Evolutionary conservation across 1,140 invertebrate species (phyloP).

Genomic region (Piezodorus guildinii): DNA sequence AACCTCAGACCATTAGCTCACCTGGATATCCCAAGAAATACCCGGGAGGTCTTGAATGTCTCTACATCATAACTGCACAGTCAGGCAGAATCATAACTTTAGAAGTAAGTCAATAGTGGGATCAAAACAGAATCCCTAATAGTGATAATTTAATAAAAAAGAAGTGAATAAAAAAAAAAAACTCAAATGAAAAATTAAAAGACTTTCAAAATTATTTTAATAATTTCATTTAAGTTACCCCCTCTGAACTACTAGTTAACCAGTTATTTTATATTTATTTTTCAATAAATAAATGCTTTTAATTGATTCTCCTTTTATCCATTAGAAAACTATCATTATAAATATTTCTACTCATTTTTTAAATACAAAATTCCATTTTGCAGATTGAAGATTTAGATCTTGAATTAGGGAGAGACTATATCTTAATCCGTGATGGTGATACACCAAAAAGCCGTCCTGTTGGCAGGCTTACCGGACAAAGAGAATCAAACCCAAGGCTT

Average conservation of each 20-base stretch:
- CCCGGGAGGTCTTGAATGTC: conserved; percentile 86
- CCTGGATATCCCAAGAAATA: conserved; percentile 86
- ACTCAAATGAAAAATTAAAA: no score
- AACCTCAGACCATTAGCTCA: conserved; percentile 71
- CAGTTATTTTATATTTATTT: no score
- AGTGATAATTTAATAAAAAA: no score
- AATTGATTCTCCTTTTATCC: no score
- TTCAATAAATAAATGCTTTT: no score
- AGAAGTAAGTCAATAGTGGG: conserved; percentile 41
- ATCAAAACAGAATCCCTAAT: not conserved
- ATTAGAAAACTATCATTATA: no score
- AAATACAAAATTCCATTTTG: conserved; percentile 14
- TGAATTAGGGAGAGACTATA: conserved; percentile 71
- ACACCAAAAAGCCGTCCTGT: conserved; percentile 72
- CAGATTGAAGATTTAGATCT: conserved; percentile 79
- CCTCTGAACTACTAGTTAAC: not conserved
- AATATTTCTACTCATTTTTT: no score
- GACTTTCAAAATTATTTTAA: no score
- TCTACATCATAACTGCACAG: conserved; percentile 83
- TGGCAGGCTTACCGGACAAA: conserved; percentile 65
- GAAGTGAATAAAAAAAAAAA: no score
- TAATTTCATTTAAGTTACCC: no score
- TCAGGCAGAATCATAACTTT: conserved; percentile 76
- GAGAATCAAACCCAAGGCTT: conserved; percentile 64
- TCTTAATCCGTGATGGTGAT: conserved; percentile 80